These are phyloP conservation scores for Littorina saxatilis DNA, from an alignment of 1,140 invertebrate species.

Conservation along the genomic window DNA sequence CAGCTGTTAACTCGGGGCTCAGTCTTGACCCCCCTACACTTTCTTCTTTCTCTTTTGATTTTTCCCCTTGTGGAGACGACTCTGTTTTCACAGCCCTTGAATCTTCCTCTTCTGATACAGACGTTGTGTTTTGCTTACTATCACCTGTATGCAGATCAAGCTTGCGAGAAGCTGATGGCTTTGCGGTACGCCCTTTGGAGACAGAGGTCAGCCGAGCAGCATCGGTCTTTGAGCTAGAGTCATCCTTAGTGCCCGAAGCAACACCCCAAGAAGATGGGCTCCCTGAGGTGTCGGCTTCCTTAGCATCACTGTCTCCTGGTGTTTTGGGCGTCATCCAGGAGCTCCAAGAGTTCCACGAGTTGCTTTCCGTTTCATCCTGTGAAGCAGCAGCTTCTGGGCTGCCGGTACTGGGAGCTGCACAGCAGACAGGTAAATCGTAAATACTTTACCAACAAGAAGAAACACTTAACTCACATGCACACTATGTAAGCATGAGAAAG, in stretches of 20 bases:
- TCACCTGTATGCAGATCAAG: background rate
- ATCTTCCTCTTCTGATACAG: background rate
- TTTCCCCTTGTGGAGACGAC: background rate
- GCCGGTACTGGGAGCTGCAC: background rate
- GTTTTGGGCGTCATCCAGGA: constrained; percentile 12
- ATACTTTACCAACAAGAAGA: no score
- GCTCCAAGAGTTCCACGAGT: constrained; percentile 30
- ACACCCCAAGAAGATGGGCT: constrained; percentile 37
- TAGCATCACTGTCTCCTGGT: background rate
- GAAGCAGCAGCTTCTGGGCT: background rate
- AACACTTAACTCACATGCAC: no score
- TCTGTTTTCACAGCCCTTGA: background rate
- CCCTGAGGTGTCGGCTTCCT: background rate
- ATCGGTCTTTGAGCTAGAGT: background rate
- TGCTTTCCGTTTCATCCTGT: background rate
- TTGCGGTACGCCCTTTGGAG: background rate
- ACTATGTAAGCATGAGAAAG: no score
- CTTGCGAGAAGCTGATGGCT: background rate
- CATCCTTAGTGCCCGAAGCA: constrained; percentile 31
- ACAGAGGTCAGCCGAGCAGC: background rate
- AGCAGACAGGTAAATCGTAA: no score
- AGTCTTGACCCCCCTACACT: background rate
- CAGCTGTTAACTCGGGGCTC: no score
- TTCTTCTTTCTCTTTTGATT: background rate
- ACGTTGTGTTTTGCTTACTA: background rate